A percentile compares a stretch with the other conserved stretches of the same genome.
Evolutionary conservation across 2,113 vertebrate species (phyloP).

Genomic region (Neogale vison): DNA sequence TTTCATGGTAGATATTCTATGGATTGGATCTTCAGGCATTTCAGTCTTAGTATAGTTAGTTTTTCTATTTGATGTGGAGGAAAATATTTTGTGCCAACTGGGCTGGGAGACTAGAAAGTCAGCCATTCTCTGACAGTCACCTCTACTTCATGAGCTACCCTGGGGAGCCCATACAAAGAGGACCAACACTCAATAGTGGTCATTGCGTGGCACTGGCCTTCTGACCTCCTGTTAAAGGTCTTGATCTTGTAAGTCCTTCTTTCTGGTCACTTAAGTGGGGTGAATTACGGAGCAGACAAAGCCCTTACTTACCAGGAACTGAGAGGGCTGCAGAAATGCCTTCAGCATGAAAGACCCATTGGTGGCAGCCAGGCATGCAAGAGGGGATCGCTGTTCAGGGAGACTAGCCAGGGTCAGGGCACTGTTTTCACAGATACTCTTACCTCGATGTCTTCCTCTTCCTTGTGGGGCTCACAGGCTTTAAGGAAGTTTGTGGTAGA

Average conservation of each 20-base stretch:
- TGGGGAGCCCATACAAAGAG: not conserved
- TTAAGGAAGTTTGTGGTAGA: conserved; percentile 14
- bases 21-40: not conserved
- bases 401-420: not conserved
- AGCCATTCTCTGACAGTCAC: not conserved
- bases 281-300: not conserved
- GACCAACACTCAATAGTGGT: not conserved
- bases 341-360: not conserved
- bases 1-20: not conserved
- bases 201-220: not conserved
- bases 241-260: not conserved
- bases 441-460: conserved; percentile 21
- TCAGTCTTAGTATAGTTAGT: not conserved
- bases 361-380: not conserved
- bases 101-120: not conserved
- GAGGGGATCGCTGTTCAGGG: not conserved
- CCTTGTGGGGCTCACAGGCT: not conserved
- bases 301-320: not conserved
- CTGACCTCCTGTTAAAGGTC: not conserved
- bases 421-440: not conserved
- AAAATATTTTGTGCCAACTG: not conserved
- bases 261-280: not conserved
- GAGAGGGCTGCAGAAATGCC: not conserved
- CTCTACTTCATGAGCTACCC: not conserved
- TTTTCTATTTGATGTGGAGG: not conserved